Conservation (phyloP, 2,113 vertebrate genomes). For the Lota lota region DNA sequence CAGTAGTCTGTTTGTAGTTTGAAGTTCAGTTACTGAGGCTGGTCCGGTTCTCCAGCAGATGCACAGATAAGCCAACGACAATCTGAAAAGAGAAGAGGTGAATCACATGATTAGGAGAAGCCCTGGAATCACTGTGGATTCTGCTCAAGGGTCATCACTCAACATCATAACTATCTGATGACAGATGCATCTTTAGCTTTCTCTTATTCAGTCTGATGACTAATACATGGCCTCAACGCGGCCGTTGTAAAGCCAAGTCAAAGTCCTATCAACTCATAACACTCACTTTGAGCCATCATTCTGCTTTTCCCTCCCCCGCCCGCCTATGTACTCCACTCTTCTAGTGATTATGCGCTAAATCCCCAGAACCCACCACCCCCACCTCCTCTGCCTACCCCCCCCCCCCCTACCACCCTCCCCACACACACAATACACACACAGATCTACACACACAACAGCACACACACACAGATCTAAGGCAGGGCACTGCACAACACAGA, state of each 20-base stretch:
- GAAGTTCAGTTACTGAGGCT: constrained; percentile 64
- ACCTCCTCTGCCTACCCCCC: constrained; percentile 19
- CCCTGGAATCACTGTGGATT: constrained; percentile 27
- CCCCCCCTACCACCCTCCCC: background rate
- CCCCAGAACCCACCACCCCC: too few species aligned
- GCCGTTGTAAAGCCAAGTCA: constrained; percentile 30
- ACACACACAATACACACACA: too few species aligned
- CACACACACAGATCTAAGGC: constrained; percentile 45
- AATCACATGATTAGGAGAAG: constrained; percentile 43
- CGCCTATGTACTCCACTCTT: constrained; percentile 14
- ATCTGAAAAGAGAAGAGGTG: constrained; percentile 55
- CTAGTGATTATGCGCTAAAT: constrained; percentile 25
- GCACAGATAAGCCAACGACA: constrained; percentile 64
- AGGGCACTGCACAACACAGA: constrained; percentile 28
- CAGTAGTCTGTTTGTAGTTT: constrained; percentile 45
- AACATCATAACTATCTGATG: constrained; percentile 31
- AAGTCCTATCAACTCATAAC: constrained; percentile 32
- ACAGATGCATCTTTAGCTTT: constrained; percentile 41
- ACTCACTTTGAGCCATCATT: constrained; percentile 13
- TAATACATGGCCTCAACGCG: constrained; percentile 38
- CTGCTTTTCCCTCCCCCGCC: background rate
- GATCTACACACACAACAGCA: too few species aligned
- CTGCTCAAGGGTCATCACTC: constrained; percentile 19
- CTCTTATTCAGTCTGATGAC: constrained; percentile 35
- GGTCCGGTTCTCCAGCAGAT: constrained; percentile 60